Base-by-base conservation (phyloP, 2,113 vertebrate genomes). In the Clarias batrachus region DNA sequence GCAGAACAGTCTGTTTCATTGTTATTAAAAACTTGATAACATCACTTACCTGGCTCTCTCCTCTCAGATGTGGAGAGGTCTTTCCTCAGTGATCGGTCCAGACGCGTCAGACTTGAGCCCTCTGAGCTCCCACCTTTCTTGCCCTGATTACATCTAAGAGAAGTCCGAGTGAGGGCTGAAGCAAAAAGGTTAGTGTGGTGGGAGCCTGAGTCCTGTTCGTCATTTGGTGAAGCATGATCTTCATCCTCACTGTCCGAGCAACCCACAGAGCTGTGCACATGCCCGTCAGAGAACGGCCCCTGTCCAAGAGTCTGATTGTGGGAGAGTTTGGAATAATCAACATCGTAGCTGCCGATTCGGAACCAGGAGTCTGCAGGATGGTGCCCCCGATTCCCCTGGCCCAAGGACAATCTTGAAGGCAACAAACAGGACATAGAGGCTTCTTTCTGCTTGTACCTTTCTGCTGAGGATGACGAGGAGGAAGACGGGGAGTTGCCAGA, bases 101-200 rank as follows among this genome's bases (percentile, higher is more conserved):
- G 90, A 14, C 95, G 84, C 37, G 93, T 33, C 48, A 95, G 94
- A 86, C 88, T 90, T 13, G 92, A 86, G 17, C 86, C 90, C 81
- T 93, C 94, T 17, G 89, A 13, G 16, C 89, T 87, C 2, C 93
- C 93, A 12, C 83, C 68, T 89, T 94, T 95, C 87, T 93, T 93
- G 90, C 85, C 89, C 27, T 88, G 90, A 74, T 91, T 87, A 10
- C 91, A 93, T 62, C 91, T 93, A 70, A 94, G 84, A 6, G 93
- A 88, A 48, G 91, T 93, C 57, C 93, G 92, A 59, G 91, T 95
- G 93, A 99, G 96, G 94, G 98, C 98, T 90, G 97, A 98, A 93
- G 98, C 97, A 92, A 99, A 99, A 91, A 99, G 95, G 89, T 99
- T 99, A 12, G 97, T 99, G 88, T 97, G 97, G 81, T 94, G 92